These are phyloP conservation scores for Drosophila cracens DNA, from an alignment of 2,888 invertebrate genomes.

Conservation along the genomic window DNA sequence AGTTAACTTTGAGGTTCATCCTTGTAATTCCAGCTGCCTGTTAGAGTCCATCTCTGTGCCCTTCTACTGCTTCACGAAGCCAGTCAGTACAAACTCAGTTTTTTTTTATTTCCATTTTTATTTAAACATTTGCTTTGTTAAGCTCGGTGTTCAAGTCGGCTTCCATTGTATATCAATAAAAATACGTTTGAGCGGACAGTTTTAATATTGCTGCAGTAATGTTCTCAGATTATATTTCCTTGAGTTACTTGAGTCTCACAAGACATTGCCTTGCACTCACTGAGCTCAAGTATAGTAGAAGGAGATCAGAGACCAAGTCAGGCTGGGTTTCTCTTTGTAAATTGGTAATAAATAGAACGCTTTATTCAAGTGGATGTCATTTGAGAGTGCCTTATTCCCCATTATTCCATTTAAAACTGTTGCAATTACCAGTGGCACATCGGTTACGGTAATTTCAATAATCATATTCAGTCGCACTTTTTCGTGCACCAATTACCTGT, in stretches of 20 bases:
- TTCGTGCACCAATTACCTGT: constrained; percentile 50
- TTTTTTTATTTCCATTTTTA: constrained; percentile 3
- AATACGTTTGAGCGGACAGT: background rate
- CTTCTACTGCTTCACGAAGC: constrained; percentile 30
- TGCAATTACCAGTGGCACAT: background rate
- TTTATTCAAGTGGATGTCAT: background rate
- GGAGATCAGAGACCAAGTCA: background rate
- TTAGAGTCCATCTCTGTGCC: background rate
- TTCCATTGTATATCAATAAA: constrained; percentile 4
- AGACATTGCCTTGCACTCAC: background rate
- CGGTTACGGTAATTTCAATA: constrained; percentile 35
- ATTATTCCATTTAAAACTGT: no score
- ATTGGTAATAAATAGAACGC: background rate
- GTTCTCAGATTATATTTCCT: background rate
- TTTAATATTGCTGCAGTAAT: constrained; percentile 13
- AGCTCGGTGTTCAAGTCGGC: background rate
- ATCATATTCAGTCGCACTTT: constrained; percentile 27
- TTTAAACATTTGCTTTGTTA: background rate
- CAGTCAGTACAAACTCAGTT: constrained; percentile 28
- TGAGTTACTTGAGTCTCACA: background rate
- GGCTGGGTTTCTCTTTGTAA: background rate
- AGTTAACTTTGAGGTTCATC: constrained; percentile 8
- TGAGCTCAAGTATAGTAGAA: background rate
- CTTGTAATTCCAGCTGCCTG: constrained; percentile 14
- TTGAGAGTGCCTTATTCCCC: background rate